Conservation (phyloP, 2,888 invertebrate species). For the Platerodrilus igneus region DNA sequence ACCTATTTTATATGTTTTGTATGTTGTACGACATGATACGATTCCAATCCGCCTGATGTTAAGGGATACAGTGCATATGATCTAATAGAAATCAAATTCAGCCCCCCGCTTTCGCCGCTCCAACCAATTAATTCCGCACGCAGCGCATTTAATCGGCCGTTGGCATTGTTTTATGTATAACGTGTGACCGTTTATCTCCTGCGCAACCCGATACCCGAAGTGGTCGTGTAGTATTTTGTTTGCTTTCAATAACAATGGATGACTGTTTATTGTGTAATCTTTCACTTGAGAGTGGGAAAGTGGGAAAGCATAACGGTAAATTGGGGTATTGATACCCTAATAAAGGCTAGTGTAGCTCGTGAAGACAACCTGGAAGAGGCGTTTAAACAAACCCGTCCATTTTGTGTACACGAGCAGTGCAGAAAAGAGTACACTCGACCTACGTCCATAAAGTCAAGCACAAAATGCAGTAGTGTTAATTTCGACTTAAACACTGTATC, state of each 20-base stretch:
- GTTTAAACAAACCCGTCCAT: slow-evolving; percentile 5
- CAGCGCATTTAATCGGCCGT: too few species aligned
- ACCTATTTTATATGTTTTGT: too few species aligned
- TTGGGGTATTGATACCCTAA: slow-evolving; percentile 4
- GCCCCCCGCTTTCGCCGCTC: too few species aligned
- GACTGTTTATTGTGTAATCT: slow-evolving; percentile 5
- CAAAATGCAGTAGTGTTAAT: slow-evolving; percentile 5
- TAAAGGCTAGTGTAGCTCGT: slow-evolving; percentile 6
- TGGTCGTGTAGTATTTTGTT: too few species aligned
- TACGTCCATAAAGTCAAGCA: slow-evolving; percentile 5
- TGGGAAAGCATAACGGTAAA: slow-evolving; percentile 2
- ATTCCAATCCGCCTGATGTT: too few species aligned
- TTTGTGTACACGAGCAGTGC: slow-evolving; percentile 6
- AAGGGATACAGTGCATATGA: too few species aligned
- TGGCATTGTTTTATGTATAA: too few species aligned
- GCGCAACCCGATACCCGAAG: too few species aligned
- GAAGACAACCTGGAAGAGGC: slow-evolving; percentile 4
- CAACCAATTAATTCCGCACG: too few species aligned
- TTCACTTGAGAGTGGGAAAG: slow-evolving; percentile 4
- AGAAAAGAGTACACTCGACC: slow-evolving; percentile 5
- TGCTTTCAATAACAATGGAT: slow-evolving; percentile 7
- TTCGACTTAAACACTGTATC: slow-evolving; percentile 2
- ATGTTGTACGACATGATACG: too few species aligned
- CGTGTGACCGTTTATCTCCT: too few species aligned
- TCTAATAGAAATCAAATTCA: too few species aligned